Conservation (phyloP, 2,113 vertebrate genomes). For the Ibidorhyncha struthersii region DNA sequence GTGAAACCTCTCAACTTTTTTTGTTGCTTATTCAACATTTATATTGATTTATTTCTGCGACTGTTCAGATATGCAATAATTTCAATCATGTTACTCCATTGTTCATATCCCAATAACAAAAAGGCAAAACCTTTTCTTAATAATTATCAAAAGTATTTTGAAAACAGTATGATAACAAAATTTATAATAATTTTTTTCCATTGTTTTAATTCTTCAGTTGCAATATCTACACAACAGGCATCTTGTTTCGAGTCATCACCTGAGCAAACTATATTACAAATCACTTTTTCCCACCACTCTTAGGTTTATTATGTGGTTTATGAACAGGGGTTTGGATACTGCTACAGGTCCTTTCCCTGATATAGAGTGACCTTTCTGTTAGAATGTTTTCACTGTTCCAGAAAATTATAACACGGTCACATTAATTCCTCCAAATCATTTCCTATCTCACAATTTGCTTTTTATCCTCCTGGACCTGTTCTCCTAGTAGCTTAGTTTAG, state of each 20-base stretch:
- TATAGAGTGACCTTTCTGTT: background rate
- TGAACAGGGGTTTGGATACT: background rate
- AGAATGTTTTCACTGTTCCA: background rate
- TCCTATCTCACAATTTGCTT: background rate
- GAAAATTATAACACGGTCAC: background rate
- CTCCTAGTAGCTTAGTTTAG: background rate
- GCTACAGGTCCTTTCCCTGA: background rate
- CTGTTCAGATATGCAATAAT: background rate
- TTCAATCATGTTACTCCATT: background rate
- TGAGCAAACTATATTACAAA: background rate
- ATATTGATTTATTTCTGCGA: background rate
- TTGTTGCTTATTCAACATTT: background rate
- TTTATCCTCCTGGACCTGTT: background rate
- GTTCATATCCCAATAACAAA: background rate
- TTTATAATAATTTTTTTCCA: rapidly evolving
- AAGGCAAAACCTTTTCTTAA: background rate
- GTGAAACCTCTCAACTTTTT: background rate
- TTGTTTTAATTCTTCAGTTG: background rate
- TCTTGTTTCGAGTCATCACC: background rate
- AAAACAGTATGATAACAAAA: background rate
- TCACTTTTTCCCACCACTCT: background rate
- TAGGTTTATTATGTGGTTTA: background rate
- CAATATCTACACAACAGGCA: background rate
- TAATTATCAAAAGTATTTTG: background rate
- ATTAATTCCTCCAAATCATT: background rate